phyloP scores from a whole-genome alignment of 2,888 invertebrate genomes.

The Troilus luridus region DNA sequence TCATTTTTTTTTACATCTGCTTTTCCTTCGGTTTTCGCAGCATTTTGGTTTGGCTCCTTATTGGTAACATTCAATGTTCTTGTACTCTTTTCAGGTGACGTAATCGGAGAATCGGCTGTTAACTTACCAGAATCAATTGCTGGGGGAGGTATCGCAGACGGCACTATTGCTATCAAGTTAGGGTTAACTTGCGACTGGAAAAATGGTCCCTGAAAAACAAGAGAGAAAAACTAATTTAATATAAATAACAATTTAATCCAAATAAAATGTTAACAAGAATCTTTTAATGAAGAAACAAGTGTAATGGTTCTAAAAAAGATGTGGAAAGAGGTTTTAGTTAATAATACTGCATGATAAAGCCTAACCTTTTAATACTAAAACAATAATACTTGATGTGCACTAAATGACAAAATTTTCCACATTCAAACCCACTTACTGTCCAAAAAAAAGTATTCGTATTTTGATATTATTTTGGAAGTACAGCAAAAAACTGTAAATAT shows the following conservation, averaged over 20 bases:
- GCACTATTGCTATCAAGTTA: slow-evolving; percentile 63
- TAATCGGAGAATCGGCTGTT: neutral
- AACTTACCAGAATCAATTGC: slow-evolving; percentile 44
- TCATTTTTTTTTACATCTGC: neutral
- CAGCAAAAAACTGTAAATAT: too few relatives aligned
- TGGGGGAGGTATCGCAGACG: slow-evolving; percentile 52
- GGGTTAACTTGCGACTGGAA: slow-evolving; percentile 61
- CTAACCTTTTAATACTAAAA: too few relatives aligned
- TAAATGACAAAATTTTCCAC: too few relatives aligned
- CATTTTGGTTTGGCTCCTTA: neutral
- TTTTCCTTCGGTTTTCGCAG: neutral
- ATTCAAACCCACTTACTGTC: too few relatives aligned
- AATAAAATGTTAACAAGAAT: too few relatives aligned
- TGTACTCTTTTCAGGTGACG: neutral
- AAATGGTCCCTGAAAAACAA: slow-evolving; percentile 59
- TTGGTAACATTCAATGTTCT: neutral
- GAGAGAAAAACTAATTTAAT: neutral
- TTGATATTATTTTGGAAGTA: too few relatives aligned
- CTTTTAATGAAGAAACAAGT: too few relatives aligned
- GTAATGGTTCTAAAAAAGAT: too few relatives aligned
- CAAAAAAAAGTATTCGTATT: too few relatives aligned
- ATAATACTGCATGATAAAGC: too few relatives aligned
- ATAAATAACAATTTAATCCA: neutral
- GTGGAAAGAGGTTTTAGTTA: too few relatives aligned
- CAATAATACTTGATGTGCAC: too few relatives aligned